Evolutionary conservation across 2,113 vertebrate species (phyloP), one percentile per base, ranked within the genome.

Genomic region (Pseudorhombus dupliciocellatus): DNA sequence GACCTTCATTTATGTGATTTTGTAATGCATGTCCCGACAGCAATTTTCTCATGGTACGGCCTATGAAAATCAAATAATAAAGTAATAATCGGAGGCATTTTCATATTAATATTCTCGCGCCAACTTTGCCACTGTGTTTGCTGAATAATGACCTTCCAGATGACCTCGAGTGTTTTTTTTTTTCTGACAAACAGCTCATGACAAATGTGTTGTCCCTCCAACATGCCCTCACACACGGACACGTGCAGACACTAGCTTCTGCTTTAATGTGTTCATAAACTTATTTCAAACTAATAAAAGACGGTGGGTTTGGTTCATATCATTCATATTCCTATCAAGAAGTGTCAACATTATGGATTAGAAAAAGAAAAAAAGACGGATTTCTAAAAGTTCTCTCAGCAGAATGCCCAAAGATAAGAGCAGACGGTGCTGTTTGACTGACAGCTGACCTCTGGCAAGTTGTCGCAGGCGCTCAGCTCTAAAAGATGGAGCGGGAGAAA

Each of bases 1-100:
- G 87, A 87, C 88, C 84, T 88, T 85, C 73, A 67, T 80, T 79
- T 60, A 60, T 66, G 63, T 81, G 77, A 84, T 77, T 85, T 80
- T 48, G 80, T 82, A 59, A 80, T 40, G 26, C 65, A 66, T 55
- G 73, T 75, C 57, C 16, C 61, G 14, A 21, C 51, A 54, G 53
- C 60, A 2, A 18, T 60, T 57, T 78, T 64, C 52, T 73, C 59
- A 61, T 46, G 55, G 68, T 67, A 70, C 54, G 57, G 73, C 64
- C 60, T 14, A 75, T 55, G 50, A 60, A 84, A 81, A 75, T 52
- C 4, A 56, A 62, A 66, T 70, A 53, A 60, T 69, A 40, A 60
- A 80, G 46, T 56, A 50, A 70, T 59, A 42, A 75, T 66, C 28
- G 7, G 48, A 55, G 58, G 44, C 28, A 57, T 15, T 80, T 79